Conservation (phyloP, 2,888 invertebrate genomes). For the Drosophila macrospina region DNA sequence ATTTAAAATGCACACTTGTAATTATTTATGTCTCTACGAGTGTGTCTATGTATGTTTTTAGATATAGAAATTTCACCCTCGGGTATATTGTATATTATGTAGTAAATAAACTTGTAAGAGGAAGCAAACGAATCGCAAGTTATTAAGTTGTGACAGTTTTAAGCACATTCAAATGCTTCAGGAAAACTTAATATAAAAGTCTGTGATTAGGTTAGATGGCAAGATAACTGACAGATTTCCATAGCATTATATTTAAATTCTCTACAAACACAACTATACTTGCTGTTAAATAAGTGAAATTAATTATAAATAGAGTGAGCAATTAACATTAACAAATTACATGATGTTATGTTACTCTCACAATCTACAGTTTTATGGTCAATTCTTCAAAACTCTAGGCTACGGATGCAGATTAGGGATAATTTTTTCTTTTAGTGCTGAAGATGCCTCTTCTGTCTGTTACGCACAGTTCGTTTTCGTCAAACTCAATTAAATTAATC, state of each 20-base stretch:
- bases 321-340: too few species aligned
- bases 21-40: slow-evolving; percentile 34
- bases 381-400: too few species aligned
- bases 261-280: too few species aligned
- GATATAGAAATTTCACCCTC: slow-evolving; percentile 34
- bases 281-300: too few species aligned
- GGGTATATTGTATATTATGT: slow-evolving; percentile 42
- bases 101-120: slow-evolving; percentile 29
- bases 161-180: slow-evolving; percentile 4
- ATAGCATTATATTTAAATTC: not conserved
- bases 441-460: too few species aligned
- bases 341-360: too few species aligned
- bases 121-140: slow-evolving; percentile 17
- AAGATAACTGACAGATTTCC: not conserved
- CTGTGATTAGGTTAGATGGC: not conserved
- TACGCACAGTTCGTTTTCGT: too few species aligned
- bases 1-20: slow-evolving; percentile 53
- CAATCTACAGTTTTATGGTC: too few species aligned
- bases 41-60: slow-evolving; percentile 15
- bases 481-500: too few species aligned
- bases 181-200: not conserved
- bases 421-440: too few species aligned
- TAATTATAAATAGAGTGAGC: too few species aligned
- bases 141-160: slow-evolving; percentile 23
- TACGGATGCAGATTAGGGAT: too few species aligned